phyloP scores from a whole-genome alignment of 92 coral and sea anemone species.

The Actinernus sp. region DNA sequence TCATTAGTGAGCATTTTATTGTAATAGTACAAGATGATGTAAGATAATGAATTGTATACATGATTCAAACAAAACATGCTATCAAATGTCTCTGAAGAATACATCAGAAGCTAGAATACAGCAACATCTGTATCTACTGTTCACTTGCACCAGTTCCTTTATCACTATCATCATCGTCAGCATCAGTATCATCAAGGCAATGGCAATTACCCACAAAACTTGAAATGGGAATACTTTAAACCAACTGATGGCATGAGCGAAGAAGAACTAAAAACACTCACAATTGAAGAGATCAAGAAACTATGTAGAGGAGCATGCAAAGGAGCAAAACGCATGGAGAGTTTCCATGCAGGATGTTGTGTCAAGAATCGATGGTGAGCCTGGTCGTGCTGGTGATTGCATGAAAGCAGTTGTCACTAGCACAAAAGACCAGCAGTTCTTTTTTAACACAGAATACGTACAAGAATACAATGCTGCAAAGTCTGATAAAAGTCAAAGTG shows the following conservation, averaged over 20 bases:
- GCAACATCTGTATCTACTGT: too few relatives aligned
- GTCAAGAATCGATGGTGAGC: constrained; percentile 47
- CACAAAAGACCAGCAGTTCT: constrained; percentile 56
- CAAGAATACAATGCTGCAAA: constrained; percentile 57
- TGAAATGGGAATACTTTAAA: constrained; percentile 52
- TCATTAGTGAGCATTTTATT: too few relatives aligned
- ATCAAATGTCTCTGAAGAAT: too few relatives aligned
- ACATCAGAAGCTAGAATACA: too few relatives aligned
- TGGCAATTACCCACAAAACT: too few relatives aligned
- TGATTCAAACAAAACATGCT: too few relatives aligned
- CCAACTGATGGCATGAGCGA: constrained; percentile 27
- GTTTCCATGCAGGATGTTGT: constrained; percentile 63
- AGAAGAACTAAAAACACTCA: constrained; percentile 42
- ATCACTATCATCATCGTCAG: too few relatives aligned
- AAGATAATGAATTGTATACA: too few relatives aligned
- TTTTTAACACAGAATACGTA: constrained; percentile 53
- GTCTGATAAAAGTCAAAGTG: constrained; percentile 51
- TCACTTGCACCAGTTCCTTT: too few relatives aligned
- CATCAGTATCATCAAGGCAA: too few relatives aligned
- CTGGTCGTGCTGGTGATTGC: constrained; percentile 65
- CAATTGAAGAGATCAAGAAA: constrained; percentile 43
- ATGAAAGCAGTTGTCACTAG: constrained; percentile 62
- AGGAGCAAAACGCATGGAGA: constrained; percentile 62
- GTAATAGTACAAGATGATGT: too few relatives aligned
- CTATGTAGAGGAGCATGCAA: constrained; percentile 28